phyloP scores from a whole-genome alignment of 2,113 vertebrate species.

The Charadrius vociferus region DNA sequence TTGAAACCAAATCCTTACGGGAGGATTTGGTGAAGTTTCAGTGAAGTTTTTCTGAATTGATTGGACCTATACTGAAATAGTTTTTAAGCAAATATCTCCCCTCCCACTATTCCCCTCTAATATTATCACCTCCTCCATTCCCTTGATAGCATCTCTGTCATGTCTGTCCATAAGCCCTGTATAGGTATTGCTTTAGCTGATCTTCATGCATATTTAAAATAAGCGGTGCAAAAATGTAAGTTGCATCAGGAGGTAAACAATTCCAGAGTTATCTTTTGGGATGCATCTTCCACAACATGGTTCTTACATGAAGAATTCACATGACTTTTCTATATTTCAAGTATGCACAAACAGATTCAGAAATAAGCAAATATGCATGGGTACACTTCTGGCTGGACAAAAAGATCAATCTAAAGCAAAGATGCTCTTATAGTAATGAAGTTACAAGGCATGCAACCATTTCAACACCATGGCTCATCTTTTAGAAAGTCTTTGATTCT shows the following conservation, averaged over 20 bases:
- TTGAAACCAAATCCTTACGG: neutral
- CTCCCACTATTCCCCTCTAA: rapidly evolving
- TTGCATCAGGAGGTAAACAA: neutral
- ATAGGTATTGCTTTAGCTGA: neutral
- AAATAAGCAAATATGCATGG: neutral
- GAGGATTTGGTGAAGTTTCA: neutral
- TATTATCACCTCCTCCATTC: neutral
- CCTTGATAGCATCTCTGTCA: neutral
- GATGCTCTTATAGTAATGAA: neutral
- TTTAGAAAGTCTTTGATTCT: neutral
- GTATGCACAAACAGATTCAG: neutral
- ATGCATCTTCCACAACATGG: neutral
- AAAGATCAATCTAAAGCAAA: neutral
- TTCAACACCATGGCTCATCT: neutral
- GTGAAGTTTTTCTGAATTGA: neutral
- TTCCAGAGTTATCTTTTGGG: neutral
- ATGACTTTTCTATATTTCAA: neutral
- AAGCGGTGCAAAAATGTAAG: neutral
- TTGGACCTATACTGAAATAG: neutral
- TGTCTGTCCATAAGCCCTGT: neutral
- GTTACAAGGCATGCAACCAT: neutral
- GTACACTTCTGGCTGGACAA: neutral
- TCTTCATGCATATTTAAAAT: neutral
- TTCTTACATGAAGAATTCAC: neutral
- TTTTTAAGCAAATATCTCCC: neutral